These are phyloP conservation scores for Alloscopus bannaensis DNA, from an alignment of 2,888 invertebrate species.

Conservation along the genomic window DNA sequence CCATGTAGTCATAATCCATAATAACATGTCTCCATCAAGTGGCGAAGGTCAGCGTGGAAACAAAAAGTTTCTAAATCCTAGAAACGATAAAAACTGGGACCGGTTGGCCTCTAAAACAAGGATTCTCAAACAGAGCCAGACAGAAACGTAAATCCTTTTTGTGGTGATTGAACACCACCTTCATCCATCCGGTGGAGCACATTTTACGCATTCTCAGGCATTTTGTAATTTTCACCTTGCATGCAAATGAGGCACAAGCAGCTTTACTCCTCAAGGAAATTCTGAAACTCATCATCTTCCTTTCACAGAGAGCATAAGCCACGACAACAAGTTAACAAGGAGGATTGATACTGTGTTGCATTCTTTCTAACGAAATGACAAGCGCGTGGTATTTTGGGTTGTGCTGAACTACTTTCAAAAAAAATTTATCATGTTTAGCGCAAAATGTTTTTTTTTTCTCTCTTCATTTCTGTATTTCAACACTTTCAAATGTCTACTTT, in stretches of 20 bases:
- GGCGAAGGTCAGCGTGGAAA: conserved; percentile 46
- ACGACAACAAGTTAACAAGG: no score
- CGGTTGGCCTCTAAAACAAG: conserved; percentile 33
- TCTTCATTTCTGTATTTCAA: no score
- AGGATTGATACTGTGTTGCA: no score
- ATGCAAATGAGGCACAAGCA: no score
- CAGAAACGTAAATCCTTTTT: no score
- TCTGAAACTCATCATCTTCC: conserved; percentile 1
- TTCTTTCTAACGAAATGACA: conserved; percentile 6
- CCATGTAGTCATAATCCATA: conserved; percentile 28
- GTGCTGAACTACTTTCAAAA: conserved; percentile 25
- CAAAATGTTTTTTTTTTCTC: background rate
- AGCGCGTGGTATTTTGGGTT: no score
- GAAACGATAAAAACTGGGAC: conserved; percentile 40
- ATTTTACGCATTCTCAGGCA: no score
- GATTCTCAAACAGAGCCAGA: background rate
- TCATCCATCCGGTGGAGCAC: no score
- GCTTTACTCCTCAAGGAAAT: no score
- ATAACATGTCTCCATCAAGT: background rate
- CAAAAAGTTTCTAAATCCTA: conserved; percentile 35
- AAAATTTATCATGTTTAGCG: conserved; percentile 10
- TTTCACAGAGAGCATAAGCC: background rate
- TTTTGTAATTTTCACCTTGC: background rate
- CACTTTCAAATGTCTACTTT: no score
- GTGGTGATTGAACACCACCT: no score